Percentiles rank a stretch among this genome's conserved stretches.
phyloP scores from a whole-genome alignment of 2,113 vertebrate species.

The Cardinalis cardinalis region DNA sequence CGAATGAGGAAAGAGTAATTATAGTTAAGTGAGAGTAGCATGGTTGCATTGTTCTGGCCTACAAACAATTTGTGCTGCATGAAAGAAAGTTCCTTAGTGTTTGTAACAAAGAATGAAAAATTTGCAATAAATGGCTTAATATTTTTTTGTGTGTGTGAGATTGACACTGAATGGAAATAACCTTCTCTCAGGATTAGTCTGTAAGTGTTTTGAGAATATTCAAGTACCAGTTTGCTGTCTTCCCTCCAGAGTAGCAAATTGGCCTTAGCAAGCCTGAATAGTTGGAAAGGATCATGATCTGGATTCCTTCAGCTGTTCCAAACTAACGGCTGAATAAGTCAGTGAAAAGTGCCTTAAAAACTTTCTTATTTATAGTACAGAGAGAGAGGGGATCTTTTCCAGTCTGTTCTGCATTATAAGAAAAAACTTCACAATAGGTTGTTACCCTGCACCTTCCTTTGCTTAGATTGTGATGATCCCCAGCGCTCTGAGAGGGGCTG shows the following conservation, averaged over 20 bases:
- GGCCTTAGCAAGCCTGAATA: not conserved
- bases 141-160: not conserved
- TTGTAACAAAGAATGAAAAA: not conserved
- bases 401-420: not conserved
- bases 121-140: not conserved
- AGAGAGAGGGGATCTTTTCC: not conserved
- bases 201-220: not conserved
- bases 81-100: not conserved
- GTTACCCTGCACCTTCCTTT: not conserved
- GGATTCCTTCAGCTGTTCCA: not conserved
- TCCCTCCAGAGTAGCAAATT: not conserved
- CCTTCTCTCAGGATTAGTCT: not conserved
- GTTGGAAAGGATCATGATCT: not conserved
- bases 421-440: not conserved
- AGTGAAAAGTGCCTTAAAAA: not conserved
- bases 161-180: not conserved
- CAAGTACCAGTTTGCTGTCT: not conserved
- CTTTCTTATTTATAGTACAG: not conserved
- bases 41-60: not conserved
- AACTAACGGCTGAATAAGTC: not conserved
- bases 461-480: not conserved
- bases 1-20: constrained; percentile 17
- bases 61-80: not conserved
- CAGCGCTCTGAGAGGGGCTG: not conserved
- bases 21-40: not conserved